phyloP scores from a whole-genome alignment of 2,797 vertebrate species.

The Oreochromis grahami region DNA sequence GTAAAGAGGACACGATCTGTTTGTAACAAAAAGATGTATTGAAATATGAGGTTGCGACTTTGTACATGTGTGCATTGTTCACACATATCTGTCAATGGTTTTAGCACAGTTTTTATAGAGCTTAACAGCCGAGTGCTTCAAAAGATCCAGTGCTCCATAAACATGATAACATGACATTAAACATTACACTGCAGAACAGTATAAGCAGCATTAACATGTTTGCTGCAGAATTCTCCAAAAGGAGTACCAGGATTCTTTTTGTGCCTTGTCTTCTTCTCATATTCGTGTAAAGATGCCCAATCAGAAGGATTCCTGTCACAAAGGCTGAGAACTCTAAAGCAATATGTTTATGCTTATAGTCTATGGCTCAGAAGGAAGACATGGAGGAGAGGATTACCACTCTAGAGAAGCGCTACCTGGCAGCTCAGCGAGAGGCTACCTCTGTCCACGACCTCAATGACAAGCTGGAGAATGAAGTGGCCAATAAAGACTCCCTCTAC shows the following conservation, averaged over 20 bases:
- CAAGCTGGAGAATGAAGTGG: conserved; percentile 97
- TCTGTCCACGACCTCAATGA: conserved; percentile 97
- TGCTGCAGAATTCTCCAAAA: neutral
- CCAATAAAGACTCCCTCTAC: conserved; percentile 92
- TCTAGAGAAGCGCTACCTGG: conserved; percentile 96
- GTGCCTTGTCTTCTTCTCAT: neutral
- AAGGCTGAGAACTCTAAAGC: neutral
- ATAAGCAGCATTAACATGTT: neutral
- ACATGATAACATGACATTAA: neutral
- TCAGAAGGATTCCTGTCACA: neutral
- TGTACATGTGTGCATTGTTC: neutral
- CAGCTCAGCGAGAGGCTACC: conserved; percentile 93
- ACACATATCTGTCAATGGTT: neutral
- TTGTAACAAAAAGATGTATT: fast-evolving
- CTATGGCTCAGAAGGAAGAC: conserved; percentile 95
- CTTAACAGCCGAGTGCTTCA: neutral
- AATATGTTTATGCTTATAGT: conserved; percentile 65
- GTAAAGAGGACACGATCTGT: conserved; percentile 43
- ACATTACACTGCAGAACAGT: neutral
- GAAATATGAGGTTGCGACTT: neutral
- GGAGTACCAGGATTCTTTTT: neutral
- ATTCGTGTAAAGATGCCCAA: neutral
- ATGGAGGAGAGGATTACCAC: conserved; percentile 99
- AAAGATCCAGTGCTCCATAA: neutral
- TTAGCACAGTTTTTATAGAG: neutral